Evolutionary conservation across 2,113 vertebrate species (phyloP), one percentile per base, ranked within the genome.

Genomic region (Takifugu flavidus): DNA sequence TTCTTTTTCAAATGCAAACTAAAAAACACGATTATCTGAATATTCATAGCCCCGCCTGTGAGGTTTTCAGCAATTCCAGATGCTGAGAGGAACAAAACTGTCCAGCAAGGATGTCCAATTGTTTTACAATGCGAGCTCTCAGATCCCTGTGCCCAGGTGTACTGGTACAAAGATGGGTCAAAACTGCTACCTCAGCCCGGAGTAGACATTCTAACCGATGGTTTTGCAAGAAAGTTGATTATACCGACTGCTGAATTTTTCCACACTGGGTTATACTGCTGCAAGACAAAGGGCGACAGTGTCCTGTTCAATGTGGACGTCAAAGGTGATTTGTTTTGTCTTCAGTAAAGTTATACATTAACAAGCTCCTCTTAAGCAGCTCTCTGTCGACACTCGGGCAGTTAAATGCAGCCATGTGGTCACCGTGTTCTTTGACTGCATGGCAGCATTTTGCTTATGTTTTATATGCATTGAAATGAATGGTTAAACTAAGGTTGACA

Each of bases 131-230:
- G 91, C 74, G 88, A 90, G 84, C 74, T 92, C 49, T 91, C 92
- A 79, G 89, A 92, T 12, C 86, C 82, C 3, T 74, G 77, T 50
- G 89, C 82, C 54, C 83, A 88, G 65, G 90, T 92, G 63, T 70
- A 84, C 74, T 92, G 92, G 91, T 89, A 80, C 82, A 92, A 92
- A 83, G 90, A 92, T 59, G 92, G 88, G 12, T 74, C 78, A 65
- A 89, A 91, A 68, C 79, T 92, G 53, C 83, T 77, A 11, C 75
- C 80, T 59, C 85, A 91, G 56, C 82, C 63, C 68, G 88, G 82
- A 72, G 53, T 90, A 77, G 86, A 88, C 54, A 78, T 90, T 65
- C 63, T 86, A 59, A 74, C 80, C 7, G 62, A 90, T 2, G 86
- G 80, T 65, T 73, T 70, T 50, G 64, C 43, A 34, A 85, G 89